Percentiles rank a stretch among this genome's conserved stretches.
phyloP scores from a whole-genome alignment of 2,113 vertebrate genomes.

The Papio anubis region DNA sequence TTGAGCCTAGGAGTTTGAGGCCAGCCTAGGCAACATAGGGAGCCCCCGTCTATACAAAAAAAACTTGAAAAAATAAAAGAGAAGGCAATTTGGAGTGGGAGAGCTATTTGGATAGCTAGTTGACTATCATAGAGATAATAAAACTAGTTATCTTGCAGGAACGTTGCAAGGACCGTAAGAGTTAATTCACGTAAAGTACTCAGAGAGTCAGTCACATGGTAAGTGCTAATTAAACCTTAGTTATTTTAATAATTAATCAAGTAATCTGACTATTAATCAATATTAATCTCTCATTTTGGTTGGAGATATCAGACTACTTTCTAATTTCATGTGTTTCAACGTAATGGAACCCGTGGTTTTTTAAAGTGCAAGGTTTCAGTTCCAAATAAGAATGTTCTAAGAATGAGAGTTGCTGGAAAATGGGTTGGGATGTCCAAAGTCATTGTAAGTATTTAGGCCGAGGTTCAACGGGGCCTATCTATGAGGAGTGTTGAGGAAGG shows the following conservation, averaged over 20 bases:
- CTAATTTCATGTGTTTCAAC: background rate
- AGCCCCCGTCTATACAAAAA: background rate
- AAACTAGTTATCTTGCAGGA: background rate
- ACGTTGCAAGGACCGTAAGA: background rate
- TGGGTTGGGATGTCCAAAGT: background rate
- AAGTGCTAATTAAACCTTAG: background rate
- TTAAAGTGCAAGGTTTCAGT: background rate
- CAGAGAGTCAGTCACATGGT: background rate
- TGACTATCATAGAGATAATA: background rate
- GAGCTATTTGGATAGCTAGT: background rate
- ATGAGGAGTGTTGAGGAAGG: background rate
- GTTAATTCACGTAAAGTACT: background rate
- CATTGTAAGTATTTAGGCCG: background rate
- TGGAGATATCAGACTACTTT: background rate
- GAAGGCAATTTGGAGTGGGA: background rate
- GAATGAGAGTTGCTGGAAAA: background rate
- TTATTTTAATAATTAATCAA: background rate
- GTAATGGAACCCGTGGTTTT: background rate
- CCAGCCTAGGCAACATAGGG: background rate
- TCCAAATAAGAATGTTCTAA: constrained; percentile 15
- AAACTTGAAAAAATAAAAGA: background rate
- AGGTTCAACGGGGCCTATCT: background rate
- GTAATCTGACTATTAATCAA: background rate
- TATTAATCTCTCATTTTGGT: background rate
- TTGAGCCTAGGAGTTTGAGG: background rate